Evolutionary conservation across 2,888 invertebrate species (phyloP), one percentile per base, ranked within the genome.

Genomic region (Athalia rosae): DNA sequence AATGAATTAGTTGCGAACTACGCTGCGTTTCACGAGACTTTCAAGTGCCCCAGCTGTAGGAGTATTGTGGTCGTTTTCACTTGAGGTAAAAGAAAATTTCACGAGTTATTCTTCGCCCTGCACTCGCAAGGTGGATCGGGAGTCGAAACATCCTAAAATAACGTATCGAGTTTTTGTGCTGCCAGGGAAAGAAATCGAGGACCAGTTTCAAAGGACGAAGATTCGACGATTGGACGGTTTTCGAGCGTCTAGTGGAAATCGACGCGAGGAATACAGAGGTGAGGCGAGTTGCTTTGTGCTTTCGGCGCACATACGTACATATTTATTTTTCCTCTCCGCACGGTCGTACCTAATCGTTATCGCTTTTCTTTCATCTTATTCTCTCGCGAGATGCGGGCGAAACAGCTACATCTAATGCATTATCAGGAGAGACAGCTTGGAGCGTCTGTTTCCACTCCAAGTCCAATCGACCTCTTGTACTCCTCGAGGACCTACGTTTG

Each of bases 1-100:
- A 63, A 63, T 28, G 28, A 66, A 48, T 66, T 48, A 8, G 66
- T 8, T 15, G 64, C 64, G n/a, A 64, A 43, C n/a, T 66, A 48
- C 62, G 41, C 62, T 62, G 62, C 41, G 7, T 4, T 62, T 62
- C 15, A 62, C 28, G 11, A 62, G 62, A 62, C 41, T 62, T 62
- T 62, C 41, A 28, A 62, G 62, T 62, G 62, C 48, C 9, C n/a
- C n/a, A n/a, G n/a, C n/a, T 66, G 50, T 47, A 48, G 28, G 28
- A 28, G 28, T 28, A 28, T 28, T 15, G 48, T 66, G 48, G 15
- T 9, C 28, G 50, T 9, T 13, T 9, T 48, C 48, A 48, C 7
- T 66, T 4, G 43, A 45, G 43, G 43, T 43, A 0, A 13, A 43
- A 0, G 13, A 43, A 63, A 63, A 63, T 6, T 63, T 15, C 7